Conservation (phyloP, 2,888 invertebrate species). For the Trichogramma evanescens region DNA sequence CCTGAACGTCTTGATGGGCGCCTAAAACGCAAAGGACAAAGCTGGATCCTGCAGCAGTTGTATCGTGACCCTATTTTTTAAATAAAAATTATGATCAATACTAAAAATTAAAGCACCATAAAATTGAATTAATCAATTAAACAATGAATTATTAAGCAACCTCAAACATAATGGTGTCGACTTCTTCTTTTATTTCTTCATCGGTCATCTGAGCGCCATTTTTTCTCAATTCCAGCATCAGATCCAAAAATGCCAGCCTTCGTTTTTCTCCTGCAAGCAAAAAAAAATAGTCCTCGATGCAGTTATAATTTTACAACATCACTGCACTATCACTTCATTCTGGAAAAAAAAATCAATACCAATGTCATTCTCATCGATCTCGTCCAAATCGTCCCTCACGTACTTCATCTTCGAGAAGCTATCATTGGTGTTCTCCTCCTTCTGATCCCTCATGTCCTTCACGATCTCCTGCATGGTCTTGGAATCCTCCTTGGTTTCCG, state of each 20-base stretch:
- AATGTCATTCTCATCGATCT: conserved; percentile 42
- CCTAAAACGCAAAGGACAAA: conserved; percentile 75
- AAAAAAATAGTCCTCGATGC: background rate
- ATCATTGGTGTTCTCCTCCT: conserved; percentile 35
- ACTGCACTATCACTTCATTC: background rate
- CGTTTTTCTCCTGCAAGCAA: conserved; percentile 60
- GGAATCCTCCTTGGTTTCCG: conserved; percentile 4
- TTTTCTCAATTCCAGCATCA: conserved; percentile 71
- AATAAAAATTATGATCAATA: conserved; percentile 6
- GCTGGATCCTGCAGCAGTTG: conserved; percentile 74
- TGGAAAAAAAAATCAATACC: conserved; percentile 37
- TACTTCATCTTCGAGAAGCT: conserved; percentile 31
- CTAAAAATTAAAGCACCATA: background rate
- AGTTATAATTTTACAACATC: background rate
- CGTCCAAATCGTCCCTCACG: conserved; percentile 50
- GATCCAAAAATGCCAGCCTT: conserved; percentile 79
- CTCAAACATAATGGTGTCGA: conserved; percentile 82
- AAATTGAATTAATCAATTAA: background rate
- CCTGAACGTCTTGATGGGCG: conserved; percentile 65
- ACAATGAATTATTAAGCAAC: conserved; percentile 43
- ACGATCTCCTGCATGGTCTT: background rate
- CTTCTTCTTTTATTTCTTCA: conserved; percentile 75
- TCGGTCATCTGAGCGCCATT: conserved; percentile 66
- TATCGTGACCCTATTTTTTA: conserved; percentile 63
- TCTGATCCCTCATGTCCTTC: background rate